Evolutionary conservation across 2,888 invertebrate species (phyloP), one percentile per base, ranked within the genome.

Genomic region (Taphrorychus bicolor): DNA sequence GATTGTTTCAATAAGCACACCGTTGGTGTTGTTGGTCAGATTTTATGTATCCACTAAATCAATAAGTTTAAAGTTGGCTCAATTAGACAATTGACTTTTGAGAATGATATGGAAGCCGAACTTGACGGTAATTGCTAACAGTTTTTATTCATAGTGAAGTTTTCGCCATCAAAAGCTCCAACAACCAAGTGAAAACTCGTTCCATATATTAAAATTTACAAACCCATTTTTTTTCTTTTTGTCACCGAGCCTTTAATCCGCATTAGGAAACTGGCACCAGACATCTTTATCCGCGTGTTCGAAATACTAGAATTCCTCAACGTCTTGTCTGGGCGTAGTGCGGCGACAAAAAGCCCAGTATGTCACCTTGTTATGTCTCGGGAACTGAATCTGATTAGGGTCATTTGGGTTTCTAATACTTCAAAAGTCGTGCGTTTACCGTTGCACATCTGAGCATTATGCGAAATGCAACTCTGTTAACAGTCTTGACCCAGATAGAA

Each of bases 241-340:
- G 32, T 11, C 32, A 32, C 11, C 32, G 11, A 32, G 32, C 32
- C 11, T 11, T 32, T 32, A 9, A 32, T 32, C 7, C 45, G 45
- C 17, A 45, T 45, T 45, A 45, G 45, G 45, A 45, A 45, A 45
- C 45, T 45, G 45, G 45, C 45, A 45, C 45, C 45, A 45, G 45
- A 45, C 45, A 17, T 45, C 32, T 45, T 45, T 45, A 14, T 17
- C 45, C 14, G 45, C 17, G 14, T 45, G 45, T 16, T 45, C 7
- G 45, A 45, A 14, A n/a, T 32, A 32, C 32, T 9, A 32, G 32
- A 45, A 45, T 14, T 7, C 17, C 14, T 45, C 14, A 17, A 14
- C 17, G 5, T 45, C 45, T 45, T 17, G 14, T 45, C 45, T 45
- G 17, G 45, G 45, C 17, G 45, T 16, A 45, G 45, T 16, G 17